These are phyloP conservation scores for Rhaphigaster nebulosa DNA, from an alignment of 2,888 invertebrate genomes.

Conservation along the genomic window DNA sequence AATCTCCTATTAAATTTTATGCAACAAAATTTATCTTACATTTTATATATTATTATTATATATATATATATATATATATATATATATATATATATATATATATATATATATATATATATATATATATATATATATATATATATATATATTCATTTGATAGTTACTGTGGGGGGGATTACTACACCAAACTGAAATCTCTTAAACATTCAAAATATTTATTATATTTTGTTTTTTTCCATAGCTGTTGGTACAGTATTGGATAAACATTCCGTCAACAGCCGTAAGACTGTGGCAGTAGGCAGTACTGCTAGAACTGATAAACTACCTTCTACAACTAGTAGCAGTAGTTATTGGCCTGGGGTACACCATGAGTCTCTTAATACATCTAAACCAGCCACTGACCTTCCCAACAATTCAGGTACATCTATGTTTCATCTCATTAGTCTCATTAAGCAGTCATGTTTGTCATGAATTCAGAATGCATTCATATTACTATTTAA, in stretches of 20 bases:
- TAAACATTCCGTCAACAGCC: conserved; percentile 64
- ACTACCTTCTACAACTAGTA: conserved; percentile 31
- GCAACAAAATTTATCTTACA: too few species aligned
- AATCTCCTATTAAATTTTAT: too few species aligned
- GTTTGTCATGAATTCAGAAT: neutral
- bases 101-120: too few species aligned
- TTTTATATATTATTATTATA: too few species aligned
- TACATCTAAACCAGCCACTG: conserved; percentile 55
- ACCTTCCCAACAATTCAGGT: conserved; percentile 61
- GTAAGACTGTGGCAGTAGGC: conserved; percentile 54
- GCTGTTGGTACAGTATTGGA: conserved; percentile 62
- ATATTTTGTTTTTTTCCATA: neutral
- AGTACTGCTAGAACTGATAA: conserved; percentile 44
- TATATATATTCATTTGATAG: too few species aligned
- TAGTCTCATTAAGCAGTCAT: neutral
- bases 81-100: too few species aligned
- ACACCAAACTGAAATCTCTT: too few species aligned
- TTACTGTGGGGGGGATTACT: too few species aligned
- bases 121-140: too few species aligned
- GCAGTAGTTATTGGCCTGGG: conserved; percentile 62
- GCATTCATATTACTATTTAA: too few species aligned
- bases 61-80: too few species aligned
- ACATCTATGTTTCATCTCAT: neutral
- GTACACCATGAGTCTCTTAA: conserved; percentile 59
- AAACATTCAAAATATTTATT: neutral